Evolutionary conservation across 2,888 invertebrate genomes (phyloP), one percentile per base, ranked within the genome.

Genomic region (Drosophila barbarae): DNA sequence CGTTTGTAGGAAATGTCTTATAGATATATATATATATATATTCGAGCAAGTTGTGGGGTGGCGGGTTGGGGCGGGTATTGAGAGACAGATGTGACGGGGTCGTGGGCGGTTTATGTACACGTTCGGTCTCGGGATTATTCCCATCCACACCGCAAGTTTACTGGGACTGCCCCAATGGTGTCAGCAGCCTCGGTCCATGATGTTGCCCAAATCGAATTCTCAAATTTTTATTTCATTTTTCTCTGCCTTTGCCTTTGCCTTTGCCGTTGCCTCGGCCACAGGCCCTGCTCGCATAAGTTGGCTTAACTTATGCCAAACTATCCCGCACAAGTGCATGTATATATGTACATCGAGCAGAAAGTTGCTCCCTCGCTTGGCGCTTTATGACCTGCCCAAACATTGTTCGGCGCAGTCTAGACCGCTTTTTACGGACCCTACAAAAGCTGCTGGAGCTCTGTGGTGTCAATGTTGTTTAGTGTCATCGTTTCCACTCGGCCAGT

Each of bases 381-480:
- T 82, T 78, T 72, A 82, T 66, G 79, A 67, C 54, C 64, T 71
- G 68, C 59, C 49, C 56, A 58, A 51, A 60, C 55, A 58, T 58
- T 46, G 64, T 44, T 67, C 41, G 58, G 51, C 50, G 47, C 52
- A 66, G 79, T 79, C 85, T 80, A 85, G 79, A 83, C 79, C 77
- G 60, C 76, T 77, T 80, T 83, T 80, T 74, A 74, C 74, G 50
- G 72, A 49, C 56, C 49, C 44, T 30, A 38, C 47, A 65, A 56
- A 64, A 50, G 51, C 23, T 15, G 21, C 67, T 39, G 35, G 72
- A 64, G 82, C 41, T 61, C 41, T 61, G 52, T 76, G 79, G 77
- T 78, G 77, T 78, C 77, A 78, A 78, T 78, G 84, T 76, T 76
- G 73, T 78, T 84, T 76, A 76, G 76, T 82, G 71, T 78, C 84